Base-by-base conservation (phyloP, 2,797 vertebrate species). In the Spinus olivaceus region DNA sequence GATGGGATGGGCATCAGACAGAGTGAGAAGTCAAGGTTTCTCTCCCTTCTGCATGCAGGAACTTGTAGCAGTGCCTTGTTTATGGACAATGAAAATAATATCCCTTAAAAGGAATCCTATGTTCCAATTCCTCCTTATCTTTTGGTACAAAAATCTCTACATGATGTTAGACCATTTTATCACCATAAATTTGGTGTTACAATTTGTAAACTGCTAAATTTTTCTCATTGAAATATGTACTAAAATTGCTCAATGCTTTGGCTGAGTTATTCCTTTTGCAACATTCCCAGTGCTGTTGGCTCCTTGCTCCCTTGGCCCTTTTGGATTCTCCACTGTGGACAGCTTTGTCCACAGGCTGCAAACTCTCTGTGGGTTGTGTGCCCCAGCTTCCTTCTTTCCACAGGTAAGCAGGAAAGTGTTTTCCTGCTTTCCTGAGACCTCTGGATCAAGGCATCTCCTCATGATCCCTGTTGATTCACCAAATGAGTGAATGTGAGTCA, bases 201-300 rank as follows among this genome's bases (percentile, higher is more conserved):
- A 30, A 14, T 47, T 50, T 35, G 3, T 14, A 84, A 86, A 76
- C 7, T 25, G 24, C 9, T 63, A 13, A 1, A 2, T 63, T 81
- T 47, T 65, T 65, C 7, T 37, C 4, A 24, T 10, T 51, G 51
- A 81, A 67, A 44, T 3, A 59, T 3, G 13, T 24, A 17, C 1
- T 19, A 12, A 50, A n/a, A 6, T 28, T 59, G 4, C 19, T 54
- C 7, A n/a, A 0, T 63, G 14, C 3, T 84, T 54, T 66, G 20
- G 14, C 63, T 27, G 25, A 39, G 7, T 9, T 64, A 14, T 42
- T 39, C n/a, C 22, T 80, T 51, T 20, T 56, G 20, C 61, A 77
- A 2, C 22, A 60, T 53, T 88, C 21, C 27, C 9, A 24, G 8
- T 1, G 1, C 13, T 61, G 6, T 9, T 39, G 1, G 63, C 14